These are phyloP conservation scores for Pachyrhynchus sulphureomaculatus DNA, from an alignment of 1,140 invertebrate genomes.

Conservation along the genomic window DNA sequence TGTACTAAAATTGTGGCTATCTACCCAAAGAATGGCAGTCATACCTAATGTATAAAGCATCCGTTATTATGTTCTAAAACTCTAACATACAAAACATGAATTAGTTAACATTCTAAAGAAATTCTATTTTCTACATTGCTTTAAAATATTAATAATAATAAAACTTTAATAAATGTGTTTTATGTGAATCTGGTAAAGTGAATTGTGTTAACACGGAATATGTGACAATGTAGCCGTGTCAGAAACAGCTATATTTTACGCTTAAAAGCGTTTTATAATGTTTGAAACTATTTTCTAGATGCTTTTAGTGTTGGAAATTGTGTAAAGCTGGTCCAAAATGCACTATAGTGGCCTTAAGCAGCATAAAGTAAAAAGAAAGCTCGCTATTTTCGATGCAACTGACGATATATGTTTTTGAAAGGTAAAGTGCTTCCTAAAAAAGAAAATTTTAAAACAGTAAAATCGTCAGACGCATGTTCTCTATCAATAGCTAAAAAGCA, in stretches of 20 bases:
- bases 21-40: slow-evolving; percentile 36
- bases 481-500: slow-evolving; percentile 48
- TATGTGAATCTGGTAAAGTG: slow-evolving; percentile 13
- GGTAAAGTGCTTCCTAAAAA: slow-evolving; percentile 1
- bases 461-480: slow-evolving; percentile 48
- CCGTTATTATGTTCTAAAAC: slow-evolving; percentile 15
- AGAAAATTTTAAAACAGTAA: not conserved
- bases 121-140: slow-evolving; percentile 29
- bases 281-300: slow-evolving; percentile 14
- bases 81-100: slow-evolving; percentile 33
- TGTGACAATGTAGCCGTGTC: not conserved
- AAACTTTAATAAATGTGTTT: slow-evolving; percentile 21
- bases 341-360: slow-evolving; percentile 31
- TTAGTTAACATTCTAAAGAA: slow-evolving; percentile 27
- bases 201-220: slow-evolving; percentile 7
- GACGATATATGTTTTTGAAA: slow-evolving; percentile 39
- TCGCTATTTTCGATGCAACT: slow-evolving; percentile 40
- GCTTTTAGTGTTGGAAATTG: slow-evolving; percentile 29
- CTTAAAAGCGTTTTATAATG: not conserved
- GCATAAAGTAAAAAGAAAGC: slow-evolving; percentile 26
- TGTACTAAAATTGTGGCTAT: slow-evolving; percentile 30
- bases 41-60: slow-evolving; percentile 27
- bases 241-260: slow-evolving; percentile 6
- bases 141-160: slow-evolving; percentile 19
- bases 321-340: slow-evolving; percentile 27